Evolutionary conservation across 2,113 vertebrate species (phyloP).

Genomic region (Thunnus thynnus): DNA sequence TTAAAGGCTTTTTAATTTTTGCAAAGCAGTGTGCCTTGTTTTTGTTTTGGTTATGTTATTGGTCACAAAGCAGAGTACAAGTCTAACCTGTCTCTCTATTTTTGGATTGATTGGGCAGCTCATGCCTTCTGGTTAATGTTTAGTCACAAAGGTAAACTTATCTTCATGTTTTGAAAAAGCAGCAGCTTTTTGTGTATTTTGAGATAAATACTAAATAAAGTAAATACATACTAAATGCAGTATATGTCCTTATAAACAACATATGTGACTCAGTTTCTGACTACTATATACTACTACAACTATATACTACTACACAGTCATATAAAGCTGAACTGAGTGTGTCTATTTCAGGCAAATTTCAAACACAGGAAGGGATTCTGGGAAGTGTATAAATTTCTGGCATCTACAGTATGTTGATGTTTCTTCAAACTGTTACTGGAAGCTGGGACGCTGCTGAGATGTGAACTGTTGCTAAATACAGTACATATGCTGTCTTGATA

Average conservation of each 20-base stretch:
- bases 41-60: too few relatives aligned
- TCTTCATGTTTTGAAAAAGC: not conserved
- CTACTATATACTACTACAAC: not conserved
- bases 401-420: not conserved
- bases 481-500: not conserved
- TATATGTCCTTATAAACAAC: not conserved
- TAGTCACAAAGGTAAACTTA: not conserved
- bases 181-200: not conserved
- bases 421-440: not conserved
- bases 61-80: too few relatives aligned
- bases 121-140: not conserved
- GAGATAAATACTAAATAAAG: not conserved
- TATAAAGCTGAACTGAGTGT: not conserved
- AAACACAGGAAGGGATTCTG: not conserved
- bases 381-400: not conserved
- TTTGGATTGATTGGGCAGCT: too few relatives aligned
- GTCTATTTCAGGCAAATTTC: constrained; percentile 7
- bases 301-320: not conserved
- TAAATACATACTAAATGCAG: not conserved
- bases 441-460: not conserved
- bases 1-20: too few relatives aligned
- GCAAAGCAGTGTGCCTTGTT: too few relatives aligned
- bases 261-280: not conserved
- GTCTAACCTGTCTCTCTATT: too few relatives aligned
- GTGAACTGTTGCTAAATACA: not conserved